A percentile compares a stretch with the other conserved stretches of the same genome.
phyloP scores from a whole-genome alignment of 2,113 vertebrate genomes.

The Gnathonemus longibarbis region DNA sequence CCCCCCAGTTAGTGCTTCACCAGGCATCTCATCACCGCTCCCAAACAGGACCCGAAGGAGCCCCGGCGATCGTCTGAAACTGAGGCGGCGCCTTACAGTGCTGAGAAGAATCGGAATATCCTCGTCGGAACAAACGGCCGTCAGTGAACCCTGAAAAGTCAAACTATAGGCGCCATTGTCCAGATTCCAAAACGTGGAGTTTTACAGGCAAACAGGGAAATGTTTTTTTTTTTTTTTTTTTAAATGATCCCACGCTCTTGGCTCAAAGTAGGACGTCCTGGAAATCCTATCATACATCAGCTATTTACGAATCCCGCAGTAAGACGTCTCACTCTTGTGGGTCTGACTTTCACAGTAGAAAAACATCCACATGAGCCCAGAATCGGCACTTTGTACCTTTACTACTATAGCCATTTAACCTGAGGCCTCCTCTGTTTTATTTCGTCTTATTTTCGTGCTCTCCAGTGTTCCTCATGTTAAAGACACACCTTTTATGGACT shows the following conservation, averaged over 20 bases:
- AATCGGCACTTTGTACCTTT: background rate
- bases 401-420: background rate
- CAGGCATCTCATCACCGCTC: background rate
- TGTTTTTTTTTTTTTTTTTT: background rate
- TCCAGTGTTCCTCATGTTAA: background rate
- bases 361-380: background rate
- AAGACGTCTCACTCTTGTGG: background rate
- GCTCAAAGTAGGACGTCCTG: background rate
- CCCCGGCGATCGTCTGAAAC: background rate
- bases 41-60: background rate
- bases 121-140: background rate
- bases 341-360: background rate
- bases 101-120: background rate
- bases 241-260: background rate
- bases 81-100: background rate
- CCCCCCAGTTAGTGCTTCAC: background rate
- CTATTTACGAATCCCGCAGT: background rate
- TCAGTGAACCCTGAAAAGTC: background rate
- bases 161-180: background rate
- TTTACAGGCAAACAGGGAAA: background rate
- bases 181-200: conserved; percentile 6
- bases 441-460: background rate
- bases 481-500: background rate
- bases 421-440: background rate
- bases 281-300: background rate